phyloP scores from a whole-genome alignment of 2,113 vertebrate genomes.

The chimpanzee (Pan troglodytes) region NHGRI_mPanTro3-v2.1_pri NC_072408.2:113301501-113302000 shows the following conservation, averaged over 20 bases:
- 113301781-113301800: not conserved
- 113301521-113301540: not conserved
- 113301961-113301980: constrained; percentile 58
- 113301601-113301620: not conserved
- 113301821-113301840: not conserved
- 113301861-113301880: not conserved
- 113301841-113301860: not conserved
- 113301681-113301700: not conserved
- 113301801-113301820: not conserved
- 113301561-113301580: not conserved
- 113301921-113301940: not conserved
- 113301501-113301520: too few species aligned
- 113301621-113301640: not conserved
- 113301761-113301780: not conserved
- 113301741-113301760: not conserved
- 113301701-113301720: not conserved
- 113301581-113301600: not conserved
- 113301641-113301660: not conserved
- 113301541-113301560: not conserved
- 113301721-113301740: not conserved
- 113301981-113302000: constrained; percentile 68
- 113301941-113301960: not conserved
- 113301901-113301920: not conserved
- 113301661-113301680: not conserved
- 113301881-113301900: not conserved